A percentile compares a stretch with the other conserved stretches of the same genome.
Conservation (phyloP, 1,140 invertebrate genomes). For the Cherax quadricarinatus region DNA sequence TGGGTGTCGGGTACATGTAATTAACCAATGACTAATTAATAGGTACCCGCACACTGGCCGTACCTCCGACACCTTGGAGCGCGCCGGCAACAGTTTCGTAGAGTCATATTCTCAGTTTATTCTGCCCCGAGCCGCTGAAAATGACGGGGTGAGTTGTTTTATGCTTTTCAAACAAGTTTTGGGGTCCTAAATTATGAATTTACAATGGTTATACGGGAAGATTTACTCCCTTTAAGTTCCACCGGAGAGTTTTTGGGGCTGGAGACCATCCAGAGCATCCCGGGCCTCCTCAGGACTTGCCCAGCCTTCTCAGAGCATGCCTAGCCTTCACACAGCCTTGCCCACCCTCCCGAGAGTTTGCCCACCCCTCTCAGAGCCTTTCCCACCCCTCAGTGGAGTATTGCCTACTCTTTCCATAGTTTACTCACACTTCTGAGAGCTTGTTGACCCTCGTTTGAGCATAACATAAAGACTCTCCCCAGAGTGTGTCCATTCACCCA, state of each 20-base stretch:
- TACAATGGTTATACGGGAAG: conserved; percentile 58
- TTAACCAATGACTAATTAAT: conserved; percentile 69
- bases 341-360: too few relatives aligned
- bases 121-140: conserved; percentile 42
- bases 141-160: conserved; percentile 51
- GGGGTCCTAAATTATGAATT: conserved; percentile 56
- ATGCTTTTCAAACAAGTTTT: conserved; percentile 56
- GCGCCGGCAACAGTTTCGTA: not conserved
- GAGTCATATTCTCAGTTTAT: conserved; percentile 23
- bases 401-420: too few relatives aligned
- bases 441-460: too few relatives aligned
- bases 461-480: too few relatives aligned
- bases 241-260: not conserved
- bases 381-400: too few relatives aligned
- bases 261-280: not conserved
- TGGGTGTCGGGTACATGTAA: conserved; percentile 63
- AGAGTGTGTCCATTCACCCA: too few relatives aligned
- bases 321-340: too few relatives aligned
- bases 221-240: conserved; percentile 14
- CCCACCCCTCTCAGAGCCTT: too few relatives aligned
- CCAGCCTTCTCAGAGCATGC: too few relatives aligned
- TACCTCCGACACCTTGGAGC: conserved; percentile 10
- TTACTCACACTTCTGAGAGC: too few relatives aligned
- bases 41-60: conserved; percentile 53
- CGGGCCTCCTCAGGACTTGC: too few relatives aligned